A percentile compares a stretch with the other conserved stretches of the same genome.
phyloP scores from a whole-genome alignment of 2,888 invertebrate genomes.

The Nematopogon swammerdamellus region DNA sequence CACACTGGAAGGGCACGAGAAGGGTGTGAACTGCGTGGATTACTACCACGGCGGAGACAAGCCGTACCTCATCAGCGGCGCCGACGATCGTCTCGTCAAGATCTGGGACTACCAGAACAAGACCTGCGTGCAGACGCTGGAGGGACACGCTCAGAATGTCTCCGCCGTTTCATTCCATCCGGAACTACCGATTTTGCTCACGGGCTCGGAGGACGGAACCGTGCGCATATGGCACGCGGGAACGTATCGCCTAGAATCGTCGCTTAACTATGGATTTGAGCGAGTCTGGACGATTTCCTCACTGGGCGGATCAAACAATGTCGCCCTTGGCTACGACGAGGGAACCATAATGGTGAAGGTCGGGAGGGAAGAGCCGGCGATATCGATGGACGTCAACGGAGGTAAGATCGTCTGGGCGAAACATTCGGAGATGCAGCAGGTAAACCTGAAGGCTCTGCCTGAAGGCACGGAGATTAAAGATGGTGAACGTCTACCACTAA shows the following conservation, averaged over 20 bases:
- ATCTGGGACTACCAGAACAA: slow-evolving; percentile 99
- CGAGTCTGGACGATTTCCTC: slow-evolving; percentile 96
- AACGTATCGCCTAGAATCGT: slow-evolving; percentile 94
- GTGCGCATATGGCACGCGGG: slow-evolving; percentile 98
- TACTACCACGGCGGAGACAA: slow-evolving; percentile 99
- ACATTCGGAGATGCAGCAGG: slow-evolving; percentile 98
- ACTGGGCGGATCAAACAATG: slow-evolving; percentile 92
- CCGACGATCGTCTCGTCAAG: slow-evolving; percentile 95
- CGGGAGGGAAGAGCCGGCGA: slow-evolving; percentile 98
- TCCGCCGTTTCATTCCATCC: slow-evolving; percentile 97
- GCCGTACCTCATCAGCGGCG: slow-evolving; percentile 97
- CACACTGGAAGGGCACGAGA: slow-evolving; percentile 96
- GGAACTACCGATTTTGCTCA: slow-evolving; percentile 93
- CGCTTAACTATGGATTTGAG: slow-evolving; percentile 97
- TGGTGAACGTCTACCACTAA: slow-evolving; percentile 89
- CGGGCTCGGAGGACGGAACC: slow-evolving; percentile 97
- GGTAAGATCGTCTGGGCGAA: slow-evolving; percentile 99
- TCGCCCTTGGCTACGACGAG: slow-evolving; percentile 96
- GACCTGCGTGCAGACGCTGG: slow-evolving; percentile 97
- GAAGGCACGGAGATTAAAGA: slow-evolving; percentile 80
- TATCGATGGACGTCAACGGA: slow-evolving; percentile 97
- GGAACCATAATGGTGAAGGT: slow-evolving; percentile 94
- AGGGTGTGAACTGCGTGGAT: slow-evolving; percentile 98
- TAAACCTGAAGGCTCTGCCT: slow-evolving; percentile 81
- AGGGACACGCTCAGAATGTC: slow-evolving; percentile 96